Base-by-base conservation (phyloP, 2,113 vertebrate genomes). In the Bettongia penicillata region DNA sequence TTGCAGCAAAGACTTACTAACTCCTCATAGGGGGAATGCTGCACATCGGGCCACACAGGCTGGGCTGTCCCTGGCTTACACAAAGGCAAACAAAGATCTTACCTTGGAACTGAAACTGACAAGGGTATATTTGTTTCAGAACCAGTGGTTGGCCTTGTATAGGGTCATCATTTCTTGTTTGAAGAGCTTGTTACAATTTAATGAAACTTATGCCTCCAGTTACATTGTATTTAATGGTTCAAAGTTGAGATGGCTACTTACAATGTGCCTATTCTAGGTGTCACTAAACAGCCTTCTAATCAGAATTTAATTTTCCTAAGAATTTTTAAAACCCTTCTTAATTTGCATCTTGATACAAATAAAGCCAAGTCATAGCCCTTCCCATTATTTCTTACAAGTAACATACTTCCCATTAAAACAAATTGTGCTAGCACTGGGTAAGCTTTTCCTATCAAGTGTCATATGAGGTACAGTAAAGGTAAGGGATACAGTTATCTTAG, bases 41-140 rank as follows among this genome's bases (percentile, higher is more conserved):
- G 57, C 92, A 90, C 48, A 0, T 3, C 94, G 11, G 89, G 96
- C 93, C 84, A 90, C 84, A 53, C 1, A 12, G 93, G 93, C 50
- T 94, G 53, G 96, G 84, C 0, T 3, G 94, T 43, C 92, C 6
- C 0, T 0, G 9, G 49, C 49, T 49, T 94, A 16, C 93, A 94
- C 93, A 57, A 96, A 7, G 31, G 53, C 6, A 12, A 89, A 94
- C 95, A 91, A 25, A 94, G 96, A 97, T 95, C 97, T 98, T 97
- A 98, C 97, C 96, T 96, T 98, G 97, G 97, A 96, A 97, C 97
- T 96, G 77, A 95, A 93, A 98, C 94, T 90, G 91, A 98, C 43
- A 1, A 98, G 93, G 93, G 94, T 98, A 96, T 96, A 94, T 98
- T 97, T 98, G 97, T 98, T 57, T 57, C 96, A 97, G 98, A 98